phyloP scores from a whole-genome alignment of 2,113 vertebrate species.

The Leiothrix lutea region DNA sequence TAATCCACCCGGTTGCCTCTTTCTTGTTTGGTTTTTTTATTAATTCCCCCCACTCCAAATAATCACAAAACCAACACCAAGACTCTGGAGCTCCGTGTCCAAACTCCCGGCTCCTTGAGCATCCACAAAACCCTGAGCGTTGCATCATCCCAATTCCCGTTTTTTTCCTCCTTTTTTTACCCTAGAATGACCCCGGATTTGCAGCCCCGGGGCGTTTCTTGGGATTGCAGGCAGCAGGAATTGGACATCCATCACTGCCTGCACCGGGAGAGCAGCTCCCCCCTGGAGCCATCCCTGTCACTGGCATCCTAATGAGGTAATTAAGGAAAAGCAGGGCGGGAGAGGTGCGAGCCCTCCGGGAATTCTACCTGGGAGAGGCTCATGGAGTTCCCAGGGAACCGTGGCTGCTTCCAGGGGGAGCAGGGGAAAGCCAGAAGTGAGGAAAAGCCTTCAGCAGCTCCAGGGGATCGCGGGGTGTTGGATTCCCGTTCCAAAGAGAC shows the following conservation, averaged over 20 bases:
- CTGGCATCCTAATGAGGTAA: slow-evolving; percentile 44
- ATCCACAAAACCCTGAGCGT: neutral
- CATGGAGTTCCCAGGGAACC: neutral
- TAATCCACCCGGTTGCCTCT: slow-evolving; percentile 46
- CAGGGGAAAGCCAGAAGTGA: rapidly evolving
- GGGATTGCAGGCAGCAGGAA: neutral
- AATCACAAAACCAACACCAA: neutral
- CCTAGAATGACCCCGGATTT: neutral
- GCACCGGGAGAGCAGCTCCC: neutral
- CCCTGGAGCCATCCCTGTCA: neutral
- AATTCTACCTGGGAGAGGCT: neutral
- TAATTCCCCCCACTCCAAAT: neutral
- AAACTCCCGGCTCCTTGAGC: rapidly evolving
- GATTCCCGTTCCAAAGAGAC: rapidly evolving
- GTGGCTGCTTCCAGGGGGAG: neutral
- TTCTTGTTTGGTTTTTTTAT: neutral
- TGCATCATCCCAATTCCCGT: neutral
- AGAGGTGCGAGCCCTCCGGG: neutral
- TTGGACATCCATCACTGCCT: neutral
- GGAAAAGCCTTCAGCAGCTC: neutral
- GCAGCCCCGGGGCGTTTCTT: rapidly evolving
- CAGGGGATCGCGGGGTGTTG: rapidly evolving
- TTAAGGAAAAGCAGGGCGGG: slow-evolving; percentile 55
- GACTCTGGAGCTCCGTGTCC: neutral
- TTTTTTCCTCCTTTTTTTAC: neutral